Base-by-base conservation (phyloP, 2,113 vertebrate genomes). In the Boulengeromyrus knoepffleri region DNA sequence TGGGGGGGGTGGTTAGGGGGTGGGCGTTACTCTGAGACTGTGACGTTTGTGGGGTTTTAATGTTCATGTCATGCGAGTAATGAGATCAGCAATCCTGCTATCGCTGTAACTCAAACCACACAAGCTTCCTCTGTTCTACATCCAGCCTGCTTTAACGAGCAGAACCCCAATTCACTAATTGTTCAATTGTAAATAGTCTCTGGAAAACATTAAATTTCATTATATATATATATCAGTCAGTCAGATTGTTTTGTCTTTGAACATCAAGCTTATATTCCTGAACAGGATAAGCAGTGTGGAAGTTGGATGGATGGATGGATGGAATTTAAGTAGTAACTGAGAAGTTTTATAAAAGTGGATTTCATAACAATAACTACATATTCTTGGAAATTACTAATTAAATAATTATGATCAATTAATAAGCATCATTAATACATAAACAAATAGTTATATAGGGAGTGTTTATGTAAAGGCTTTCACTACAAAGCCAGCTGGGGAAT, bases 31-130 rank as follows among this genome's bases (percentile, higher is more conserved):
- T 39, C 36, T 39, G 36, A 39, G 70, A 77, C 70, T 13, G n/a
- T 66, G 62, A 66, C 62, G n/a, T 66, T 12, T 58, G n/a, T 10
- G 10, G 62, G 62, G n/a, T 2, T 12, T 66, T 66, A n/a, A 27
- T 2, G 24, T 39, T 77, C 1, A 39, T 77, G 70, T 36, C 24
- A 36, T 36, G 31, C 12, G 31, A 77, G 15, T 77, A 77, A 77
- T 77, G 70, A 77, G 27, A 39, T 39, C 70, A 77, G 15, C 3
- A 31, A 15, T 77, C 15, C 31, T 36, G 70, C 70, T 77, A 46
- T 85, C 24, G 24, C 21, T 49, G 7, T 85, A 85, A 47, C 84
- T 85, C 84, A 85, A 85, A 85, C 83, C 88, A 85, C 10, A 53
- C 83, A 46, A 77, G 74, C 39, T 49, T 19, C 5, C 66, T 85